A percentile compares a stretch with the other conserved stretches of the same genome.
Conservation (phyloP, 2,113 vertebrate genomes). For the Hippocampus guttulatus region DNA sequence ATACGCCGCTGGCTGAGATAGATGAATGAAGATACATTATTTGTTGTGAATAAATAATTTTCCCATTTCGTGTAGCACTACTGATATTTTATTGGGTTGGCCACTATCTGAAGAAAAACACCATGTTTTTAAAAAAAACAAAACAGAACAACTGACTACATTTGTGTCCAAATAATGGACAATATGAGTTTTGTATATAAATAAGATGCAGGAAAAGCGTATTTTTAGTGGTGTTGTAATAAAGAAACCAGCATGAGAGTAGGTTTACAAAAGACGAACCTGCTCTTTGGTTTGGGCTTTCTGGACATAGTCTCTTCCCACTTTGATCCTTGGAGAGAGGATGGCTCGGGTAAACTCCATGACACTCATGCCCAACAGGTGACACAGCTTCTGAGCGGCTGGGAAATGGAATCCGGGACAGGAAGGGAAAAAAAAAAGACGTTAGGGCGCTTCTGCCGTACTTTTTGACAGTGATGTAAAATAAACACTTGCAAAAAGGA, state of each 20-base stretch:
- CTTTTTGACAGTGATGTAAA: neutral
- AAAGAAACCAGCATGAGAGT: neutral
- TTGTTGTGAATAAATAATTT: too few species aligned
- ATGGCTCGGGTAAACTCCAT: slow-evolving; percentile 99
- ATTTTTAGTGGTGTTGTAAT: neutral
- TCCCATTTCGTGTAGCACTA: too few species aligned
- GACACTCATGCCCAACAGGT: slow-evolving; percentile 93
- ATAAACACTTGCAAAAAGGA: neutral
- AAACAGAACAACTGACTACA: too few species aligned
- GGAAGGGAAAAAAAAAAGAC: neutral
- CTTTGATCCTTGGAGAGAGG: slow-evolving; percentile 93
- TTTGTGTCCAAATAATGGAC: too few species aligned
- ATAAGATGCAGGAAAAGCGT: neutral
- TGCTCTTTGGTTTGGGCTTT: slow-evolving; percentile 99
- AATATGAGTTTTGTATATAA: too few species aligned
- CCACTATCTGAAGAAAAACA: too few species aligned
- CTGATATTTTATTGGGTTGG: too few species aligned
- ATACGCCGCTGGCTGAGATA: too few species aligned
- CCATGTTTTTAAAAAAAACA: too few species aligned
- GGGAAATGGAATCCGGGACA: slow-evolving; percentile 4
- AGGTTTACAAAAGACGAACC: slow-evolving; percentile 63
- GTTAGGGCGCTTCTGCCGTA: neutral
- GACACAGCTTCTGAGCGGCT: slow-evolving; percentile 98
- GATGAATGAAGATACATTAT: too few species aligned
- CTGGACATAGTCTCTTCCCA: slow-evolving; percentile 97